Conservation (phyloP, 1,140 invertebrate species). For the Chymomyza costata region DNA sequence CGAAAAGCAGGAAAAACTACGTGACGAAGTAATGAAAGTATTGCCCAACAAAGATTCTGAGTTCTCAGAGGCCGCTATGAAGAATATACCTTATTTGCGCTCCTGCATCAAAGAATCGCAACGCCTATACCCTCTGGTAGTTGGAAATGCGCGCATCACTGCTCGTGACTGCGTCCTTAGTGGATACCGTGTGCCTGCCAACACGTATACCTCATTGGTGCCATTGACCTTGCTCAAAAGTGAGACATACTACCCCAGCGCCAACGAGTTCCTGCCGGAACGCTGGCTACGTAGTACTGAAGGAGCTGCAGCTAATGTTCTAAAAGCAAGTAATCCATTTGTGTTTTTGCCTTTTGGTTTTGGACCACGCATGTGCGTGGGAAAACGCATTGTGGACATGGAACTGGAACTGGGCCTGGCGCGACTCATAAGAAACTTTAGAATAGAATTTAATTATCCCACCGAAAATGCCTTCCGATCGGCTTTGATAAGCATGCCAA, state of each 20-base stretch:
- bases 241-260: constrained; percentile 76
- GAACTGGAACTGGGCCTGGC: constrained; percentile 81
- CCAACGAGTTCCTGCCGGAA: constrained; percentile 78
- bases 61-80: constrained; percentile 77
- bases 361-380: constrained; percentile 78
- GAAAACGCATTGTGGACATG: constrained; percentile 82
- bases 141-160: constrained; percentile 75
- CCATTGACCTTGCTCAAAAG: constrained; percentile 53
- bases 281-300: constrained; percentile 76
- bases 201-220: constrained; percentile 73
- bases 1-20: constrained; percentile 83
- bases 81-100: constrained; percentile 79
- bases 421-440: constrained; percentile 78
- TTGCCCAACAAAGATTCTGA: constrained; percentile 76
- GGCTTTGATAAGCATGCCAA: constrained; percentile 47
- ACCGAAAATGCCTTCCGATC: constrained; percentile 50
- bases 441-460: constrained; percentile 76
- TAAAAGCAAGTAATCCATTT: constrained; percentile 75
- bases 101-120: constrained; percentile 82
- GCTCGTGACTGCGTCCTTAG: constrained; percentile 77
- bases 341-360: constrained; percentile 79
- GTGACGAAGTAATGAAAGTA: constrained; percentile 80
- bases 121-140: constrained; percentile 76
- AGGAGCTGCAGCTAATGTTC: constrained; percentile 35
- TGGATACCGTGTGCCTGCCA: constrained; percentile 80